Conservation (phyloP, 2,797 vertebrate genomes). For the Gymnodraco acuticeps region DNA sequence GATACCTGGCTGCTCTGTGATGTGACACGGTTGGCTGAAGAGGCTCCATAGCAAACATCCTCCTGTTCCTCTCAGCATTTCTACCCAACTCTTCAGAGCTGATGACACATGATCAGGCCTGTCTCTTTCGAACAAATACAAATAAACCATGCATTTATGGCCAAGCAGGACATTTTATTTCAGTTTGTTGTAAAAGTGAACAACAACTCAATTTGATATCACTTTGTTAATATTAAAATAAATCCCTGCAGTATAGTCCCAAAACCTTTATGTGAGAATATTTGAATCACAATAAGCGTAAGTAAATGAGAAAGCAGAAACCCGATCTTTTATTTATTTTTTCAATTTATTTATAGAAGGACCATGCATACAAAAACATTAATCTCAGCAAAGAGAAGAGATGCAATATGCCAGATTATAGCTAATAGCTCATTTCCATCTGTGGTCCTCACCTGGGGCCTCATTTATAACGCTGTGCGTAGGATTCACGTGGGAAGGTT, state of each 20-base stretch:
- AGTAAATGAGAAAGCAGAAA: conserved; percentile 18
- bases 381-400: too few relatives aligned
- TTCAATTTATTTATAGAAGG: too few relatives aligned
- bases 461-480: too few relatives aligned
- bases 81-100: conserved; percentile 35
- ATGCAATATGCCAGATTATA: too few relatives aligned
- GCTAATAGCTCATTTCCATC: too few relatives aligned
- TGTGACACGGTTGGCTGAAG: conserved; percentile 71
- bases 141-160: neutral
- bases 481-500: too few relatives aligned
- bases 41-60: conserved; percentile 62
- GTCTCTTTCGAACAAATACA: conserved; percentile 26
- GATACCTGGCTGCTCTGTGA: conserved; percentile 79
- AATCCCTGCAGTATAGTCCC: neutral
- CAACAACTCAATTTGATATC: conserved; percentile 16
- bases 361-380: too few relatives aligned
- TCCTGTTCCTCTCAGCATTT: conserved; percentile 65
- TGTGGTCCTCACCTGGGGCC: too few relatives aligned
- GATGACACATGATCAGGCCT: conserved; percentile 41
- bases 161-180: conserved; percentile 12
- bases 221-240: neutral
- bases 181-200: conserved; percentile 10
- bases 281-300: conserved; percentile 21
- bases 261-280: conserved; percentile 3
- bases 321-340: too few relatives aligned